Base-by-base conservation (phyloP, 2,888 invertebrate species). In the Argyra leucocephala region DNA sequence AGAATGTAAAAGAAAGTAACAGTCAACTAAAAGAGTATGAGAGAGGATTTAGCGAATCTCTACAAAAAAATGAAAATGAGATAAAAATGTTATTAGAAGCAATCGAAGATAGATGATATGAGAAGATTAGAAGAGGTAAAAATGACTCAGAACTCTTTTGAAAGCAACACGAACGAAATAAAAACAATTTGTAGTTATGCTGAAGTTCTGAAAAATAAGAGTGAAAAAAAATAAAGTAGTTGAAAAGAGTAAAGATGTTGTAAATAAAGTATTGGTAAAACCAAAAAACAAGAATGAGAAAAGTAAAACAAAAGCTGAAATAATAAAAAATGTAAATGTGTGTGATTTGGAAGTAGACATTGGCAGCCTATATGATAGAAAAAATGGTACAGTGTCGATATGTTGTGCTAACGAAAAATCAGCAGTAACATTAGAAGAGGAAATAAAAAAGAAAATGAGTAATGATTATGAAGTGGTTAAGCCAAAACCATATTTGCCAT, bases 391-490 rank as follows among this genome's bases (percentile, higher is more conserved):
- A 24, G 37, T 65, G 37, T 37, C 48, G 1, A 65, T 65, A 23
- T 37, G 36, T 59, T 65, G 65, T 60, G 23, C 24, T 12, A 60
- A 60, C 59, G 37, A 65, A 24, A 59, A 65, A 63, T 63, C 59
- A 9, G 21, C 15, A 9, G 48, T 61, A 64, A 65, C 57, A 22
- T 63, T 65, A 24, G 60, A 65, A 26, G 63, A 12, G 48, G 57
- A 65, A 65, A 57, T 65, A 3, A 63, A 65, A 63, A 37, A 60
- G 26, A 65, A 65, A 57, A 26, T 65, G 24, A 23, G 65, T 2
- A 57, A 62, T 18, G 59, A 23, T 10, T 65, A 65, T 57, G 57
- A 64, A 57, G 60, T 63, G 6, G 26, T 61, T 61, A 9, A 18
- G 37, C n/a, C n/a, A n/a, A n/a, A n/a, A n/a, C n/a, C n/a, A 60